Evolutionary conservation across 2,888 invertebrate species (phyloP).

Genomic region (Tipula lateralis): DNA sequence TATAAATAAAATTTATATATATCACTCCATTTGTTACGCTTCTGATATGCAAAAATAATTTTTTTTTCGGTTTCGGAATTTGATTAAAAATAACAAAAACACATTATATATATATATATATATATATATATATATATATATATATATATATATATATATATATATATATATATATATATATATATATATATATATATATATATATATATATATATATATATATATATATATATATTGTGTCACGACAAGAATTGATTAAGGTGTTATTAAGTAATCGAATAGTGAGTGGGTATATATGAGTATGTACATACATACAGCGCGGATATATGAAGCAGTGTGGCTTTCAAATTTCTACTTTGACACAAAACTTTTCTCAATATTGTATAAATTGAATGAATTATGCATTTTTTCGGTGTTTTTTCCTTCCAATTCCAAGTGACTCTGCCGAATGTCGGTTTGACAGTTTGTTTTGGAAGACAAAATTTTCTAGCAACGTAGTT

Average conservation of each 20-base stretch:
- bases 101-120: background rate
- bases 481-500: background rate
- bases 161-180: background rate
- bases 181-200: background rate
- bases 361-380: background rate
- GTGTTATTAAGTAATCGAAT: constrained; percentile 24
- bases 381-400: background rate
- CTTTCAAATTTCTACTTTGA: constrained; percentile 19
- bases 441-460: background rate
- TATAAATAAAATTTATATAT: background rate
- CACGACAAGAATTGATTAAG: constrained; percentile 24
- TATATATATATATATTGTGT: background rate
- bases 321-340: background rate
- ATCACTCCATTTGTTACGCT: constrained; percentile 29
- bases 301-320: background rate
- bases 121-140: background rate
- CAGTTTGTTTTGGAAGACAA: background rate
- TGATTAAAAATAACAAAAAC: background rate
- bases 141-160: background rate
- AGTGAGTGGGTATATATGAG: background rate
- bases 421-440: background rate
- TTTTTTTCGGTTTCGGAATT: background rate
- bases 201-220: background rate
- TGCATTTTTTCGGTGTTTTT: background rate
- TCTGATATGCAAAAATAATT: constrained; percentile 29